A percentile compares a stretch with the other conserved stretches of the same genome.
phyloP scores from a whole-genome alignment of 2,888 invertebrate species.

The Plebejus melissa region DNA sequence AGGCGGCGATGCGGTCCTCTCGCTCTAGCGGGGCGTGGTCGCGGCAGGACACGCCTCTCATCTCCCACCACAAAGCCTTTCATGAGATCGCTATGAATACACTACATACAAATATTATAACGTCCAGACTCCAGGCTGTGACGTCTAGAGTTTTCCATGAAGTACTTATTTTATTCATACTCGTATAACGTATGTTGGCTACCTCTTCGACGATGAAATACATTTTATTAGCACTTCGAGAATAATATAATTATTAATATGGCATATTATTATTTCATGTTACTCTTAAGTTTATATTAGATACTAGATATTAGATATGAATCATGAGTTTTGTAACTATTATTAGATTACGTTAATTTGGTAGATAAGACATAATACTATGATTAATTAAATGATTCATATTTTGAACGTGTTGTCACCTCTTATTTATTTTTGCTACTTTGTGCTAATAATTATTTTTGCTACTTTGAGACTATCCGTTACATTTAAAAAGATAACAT shows the following conservation, averaged over 20 bases:
- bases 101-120: conserved; percentile 34
- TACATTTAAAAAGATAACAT: too few species aligned
- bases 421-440: too few species aligned
- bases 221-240: neutral
- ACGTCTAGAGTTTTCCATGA: conserved; percentile 12
- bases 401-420: neutral
- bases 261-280: neutral
- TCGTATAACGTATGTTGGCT: neutral
- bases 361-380: neutral
- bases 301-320: neutral
- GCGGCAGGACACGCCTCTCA: conserved; percentile 52
- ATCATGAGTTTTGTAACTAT: neutral
- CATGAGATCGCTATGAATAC: conserved; percentile 38
- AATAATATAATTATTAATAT: neutral
- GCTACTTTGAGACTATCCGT: neutral
- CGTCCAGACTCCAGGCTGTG: conserved; percentile 5
- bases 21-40: conserved; percentile 68
- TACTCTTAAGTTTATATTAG: neutral
- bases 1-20: conserved; percentile 63
- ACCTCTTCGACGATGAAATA: neutral
- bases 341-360: neutral
- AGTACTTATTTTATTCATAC: conserved; percentile 18
- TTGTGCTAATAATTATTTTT: too few species aligned
- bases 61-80: conserved; percentile 43
- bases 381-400: conserved; percentile 3